Evolutionary conservation across 2,888 invertebrate species (phyloP).

Genomic region (Phytoseiulus persimilis): DNA sequence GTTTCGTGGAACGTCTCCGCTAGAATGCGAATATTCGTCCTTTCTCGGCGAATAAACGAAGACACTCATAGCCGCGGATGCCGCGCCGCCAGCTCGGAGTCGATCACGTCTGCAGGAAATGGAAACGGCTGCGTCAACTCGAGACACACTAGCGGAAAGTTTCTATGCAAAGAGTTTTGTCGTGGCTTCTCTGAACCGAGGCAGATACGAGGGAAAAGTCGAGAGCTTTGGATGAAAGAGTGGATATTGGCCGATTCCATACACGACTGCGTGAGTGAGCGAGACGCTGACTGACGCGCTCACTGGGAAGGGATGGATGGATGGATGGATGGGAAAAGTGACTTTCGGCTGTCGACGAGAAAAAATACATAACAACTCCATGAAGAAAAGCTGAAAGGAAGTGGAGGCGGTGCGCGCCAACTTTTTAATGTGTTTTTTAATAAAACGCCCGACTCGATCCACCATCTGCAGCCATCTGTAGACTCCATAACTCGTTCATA

Average conservation of each 20-base stretch:
- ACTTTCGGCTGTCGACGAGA: neutral
- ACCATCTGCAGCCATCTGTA: constrained; percentile 37
- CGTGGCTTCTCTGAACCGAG: neutral
- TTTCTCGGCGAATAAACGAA: no score
- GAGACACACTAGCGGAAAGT: neutral
- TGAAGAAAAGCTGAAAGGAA: neutral
- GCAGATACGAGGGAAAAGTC: neutral
- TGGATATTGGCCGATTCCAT: neutral
- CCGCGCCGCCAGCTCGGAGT: no score
- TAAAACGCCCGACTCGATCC: constrained; percentile 20
- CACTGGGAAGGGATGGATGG: neutral
- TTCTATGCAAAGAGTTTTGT: neutral
- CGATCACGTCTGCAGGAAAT: neutral
- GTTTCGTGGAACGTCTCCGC: no score
- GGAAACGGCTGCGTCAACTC: neutral
- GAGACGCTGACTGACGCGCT: neutral
- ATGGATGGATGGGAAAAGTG: neutral
- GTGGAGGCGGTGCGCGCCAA: neutral
- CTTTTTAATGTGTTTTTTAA: constrained; percentile 39
- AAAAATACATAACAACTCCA: neutral
- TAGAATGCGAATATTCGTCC: no score
- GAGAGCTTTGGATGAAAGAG: neutral
- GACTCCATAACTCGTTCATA: constrained; percentile 33
- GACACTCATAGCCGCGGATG: no score
- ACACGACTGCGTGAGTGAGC: neutral